Base-by-base conservation (phyloP, 1,140 invertebrate genomes). In the Anthonomus grandis region DNA sequence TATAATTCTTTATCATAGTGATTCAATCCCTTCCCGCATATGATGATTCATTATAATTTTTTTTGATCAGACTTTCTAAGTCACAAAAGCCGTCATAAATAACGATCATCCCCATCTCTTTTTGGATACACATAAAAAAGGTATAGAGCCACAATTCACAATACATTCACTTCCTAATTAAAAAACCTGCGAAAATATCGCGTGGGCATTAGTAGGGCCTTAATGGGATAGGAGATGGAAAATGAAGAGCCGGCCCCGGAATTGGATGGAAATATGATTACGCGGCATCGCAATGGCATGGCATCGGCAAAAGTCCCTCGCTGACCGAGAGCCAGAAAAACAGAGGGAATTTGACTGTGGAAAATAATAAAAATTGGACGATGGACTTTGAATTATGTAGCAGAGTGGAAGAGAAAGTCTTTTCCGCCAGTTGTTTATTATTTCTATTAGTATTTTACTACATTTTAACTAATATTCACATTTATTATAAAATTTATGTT, bases 181-280 rank as follows among this genome's bases (percentile, higher is more conserved):
- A 44, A 44, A 44, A 44, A 44, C 4, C 12, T n/a, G 12, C 13
- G 4, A 17, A 47, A 47, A 47, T 47, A 47, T 47, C 24, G 31
- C 44, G 22, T 25, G 31, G 17, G 21, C 34, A 37, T 50, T 37
- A 50, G 48, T 38, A 18, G 22, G 24, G 17, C 37, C 17, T 53
- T 53, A 44, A 53, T 53, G 50, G 50, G 38, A 42, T 44, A 39
- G 38, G 50, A 53, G 34, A 56, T 56, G 53, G 53, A 56, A 54
- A 34, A 45, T 51, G 36, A 60, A 51, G 56, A 46, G 61, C 36
- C 38, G 50, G 50, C 53, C n/a, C n/a, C 44, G 58, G 64, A 66
- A 67, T 67, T 67, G 66, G 69, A 69, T 70, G 68, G 69, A 70
- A 72, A 70, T 72, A 72, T 72, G 67, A 70, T 70, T 70, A 72